Conservation (phyloP, 2,113 vertebrate genomes). For the Melanerpes formicivorus region DNA sequence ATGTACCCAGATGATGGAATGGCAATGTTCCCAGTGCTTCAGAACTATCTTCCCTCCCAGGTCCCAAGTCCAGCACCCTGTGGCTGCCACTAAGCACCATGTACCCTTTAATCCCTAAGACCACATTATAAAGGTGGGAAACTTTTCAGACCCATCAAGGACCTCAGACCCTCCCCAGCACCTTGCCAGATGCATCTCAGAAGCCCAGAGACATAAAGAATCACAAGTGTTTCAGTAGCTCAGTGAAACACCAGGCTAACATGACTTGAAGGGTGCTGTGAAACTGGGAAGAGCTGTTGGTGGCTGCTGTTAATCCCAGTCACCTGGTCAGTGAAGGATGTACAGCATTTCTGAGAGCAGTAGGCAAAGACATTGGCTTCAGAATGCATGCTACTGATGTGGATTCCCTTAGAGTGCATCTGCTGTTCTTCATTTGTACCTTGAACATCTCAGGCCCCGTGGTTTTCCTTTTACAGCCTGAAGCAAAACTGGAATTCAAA, state of each 20-base stretch:
- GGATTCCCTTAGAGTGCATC: neutral
- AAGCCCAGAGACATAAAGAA: neutral
- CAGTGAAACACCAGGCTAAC: neutral
- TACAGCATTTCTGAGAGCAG: neutral
- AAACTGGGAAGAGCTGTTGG: neutral
- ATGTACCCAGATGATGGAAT: neutral
- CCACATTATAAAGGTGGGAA: neutral
- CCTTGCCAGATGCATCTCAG: neutral
- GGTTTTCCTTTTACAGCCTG: neutral
- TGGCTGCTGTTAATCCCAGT: neutral
- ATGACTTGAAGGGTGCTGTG: neutral
- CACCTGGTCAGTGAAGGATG: neutral
- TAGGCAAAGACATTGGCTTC: neutral
- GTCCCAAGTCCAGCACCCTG: neutral
- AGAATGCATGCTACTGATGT: neutral
- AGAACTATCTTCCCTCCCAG: neutral
- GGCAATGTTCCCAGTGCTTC: accelerated
- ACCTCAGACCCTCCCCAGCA: neutral
- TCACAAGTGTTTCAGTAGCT: neutral
- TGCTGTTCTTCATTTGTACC: neutral
- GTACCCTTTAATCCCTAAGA: neutral
- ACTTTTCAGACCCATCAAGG: neutral
- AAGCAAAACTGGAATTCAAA: neutral
- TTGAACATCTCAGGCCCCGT: neutral
- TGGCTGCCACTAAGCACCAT: neutral